These are phyloP conservation scores for Caenorhabditis sp. DNA, from an alignment of 2,888 invertebrate genomes.

Conservation along the genomic window DNA sequence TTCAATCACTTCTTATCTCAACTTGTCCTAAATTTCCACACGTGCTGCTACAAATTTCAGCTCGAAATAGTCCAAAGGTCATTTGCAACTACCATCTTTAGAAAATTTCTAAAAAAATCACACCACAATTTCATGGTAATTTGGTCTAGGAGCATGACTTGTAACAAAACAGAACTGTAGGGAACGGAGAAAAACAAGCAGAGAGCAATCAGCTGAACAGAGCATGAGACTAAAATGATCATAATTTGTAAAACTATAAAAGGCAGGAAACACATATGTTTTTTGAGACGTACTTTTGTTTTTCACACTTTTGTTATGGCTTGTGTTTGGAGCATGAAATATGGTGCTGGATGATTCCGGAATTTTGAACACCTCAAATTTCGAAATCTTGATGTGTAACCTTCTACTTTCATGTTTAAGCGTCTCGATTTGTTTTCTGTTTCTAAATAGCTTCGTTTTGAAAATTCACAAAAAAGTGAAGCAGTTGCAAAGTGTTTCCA, in stretches of 20 bases:
- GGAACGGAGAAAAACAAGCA: not conserved
- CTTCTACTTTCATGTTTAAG: too few species aligned
- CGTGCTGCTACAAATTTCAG: conserved; percentile 12
- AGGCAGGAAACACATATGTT: not conserved
- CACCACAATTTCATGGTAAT: not conserved
- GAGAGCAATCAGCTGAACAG: conserved; percentile 3
- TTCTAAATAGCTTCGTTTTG: conserved; percentile 23
- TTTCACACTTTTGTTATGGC: not conserved
- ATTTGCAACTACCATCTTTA: not conserved
- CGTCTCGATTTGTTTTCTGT: conserved; percentile 2
- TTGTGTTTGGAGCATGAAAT: not conserved
- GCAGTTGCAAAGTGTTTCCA: conserved; percentile 4
- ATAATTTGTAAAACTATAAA: conserved; percentile 11
- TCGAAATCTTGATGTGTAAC: not conserved
- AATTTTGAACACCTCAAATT: not conserved
- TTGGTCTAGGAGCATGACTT: conserved; percentile 29
- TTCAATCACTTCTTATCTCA: not conserved
- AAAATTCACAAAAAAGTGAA: not conserved
- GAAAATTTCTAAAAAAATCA: not conserved
- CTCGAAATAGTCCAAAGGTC: conserved; percentile 14
- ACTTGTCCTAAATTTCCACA: not conserved
- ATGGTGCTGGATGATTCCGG: not conserved
- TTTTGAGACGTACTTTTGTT: conserved; percentile 5
- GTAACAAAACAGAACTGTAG: conserved; percentile 10
- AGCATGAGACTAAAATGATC: conserved; percentile 8